Evolutionary conservation across 2,113 vertebrate species (phyloP), one percentile per base, ranked within the genome.

Genomic region (Nycticebus coucang): DNA sequence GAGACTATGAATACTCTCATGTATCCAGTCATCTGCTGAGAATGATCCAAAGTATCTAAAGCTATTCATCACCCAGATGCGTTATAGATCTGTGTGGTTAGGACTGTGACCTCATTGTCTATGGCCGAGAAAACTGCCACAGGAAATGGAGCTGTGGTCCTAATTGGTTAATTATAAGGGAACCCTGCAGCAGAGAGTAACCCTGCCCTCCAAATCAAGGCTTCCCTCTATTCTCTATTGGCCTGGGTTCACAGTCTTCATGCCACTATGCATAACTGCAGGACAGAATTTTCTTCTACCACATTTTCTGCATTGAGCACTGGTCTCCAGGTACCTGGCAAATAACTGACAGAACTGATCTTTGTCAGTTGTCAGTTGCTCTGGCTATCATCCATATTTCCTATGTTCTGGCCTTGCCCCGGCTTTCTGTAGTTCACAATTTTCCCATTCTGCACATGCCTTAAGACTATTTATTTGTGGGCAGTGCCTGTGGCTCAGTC

Each of bases 101-200:
- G 69, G 79, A 60, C 89, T 89, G 64, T 95, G 91, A 87, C 93
- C 91, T 96, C 88, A 89, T 95, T 98, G 69, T 97, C 66, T 28
- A 2, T 50, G 53, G 82, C 59, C 95, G 95, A 92, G 77, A 88
- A 95, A 87, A 89, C 55, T 93, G 88, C 75, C 88, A 53, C 82
- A 87, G 92, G 90, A 97, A 95, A 75, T 79, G 60, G 95, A 87
- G 83, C 71, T 37, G 0, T 77, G 86, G 69, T 66, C 74, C 45
- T 93, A 84, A 95, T 77, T 97, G 93, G 87, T 91, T 97, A 87
- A 93, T 97, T 95, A 86, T 60, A 79, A 89, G 69, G 82, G 72
- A 93, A 86, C n/a, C 45, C 86, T 91, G 74, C 74, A 77, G 60
- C 75, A 95, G 57, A 69, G 66, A 95, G 80, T 77, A 95, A 55